Percentiles rank a stretch among this genome's conserved stretches.
Evolutionary conservation across 2,888 invertebrate genomes (phyloP).

Genomic region (Lasius platythorax): DNA sequence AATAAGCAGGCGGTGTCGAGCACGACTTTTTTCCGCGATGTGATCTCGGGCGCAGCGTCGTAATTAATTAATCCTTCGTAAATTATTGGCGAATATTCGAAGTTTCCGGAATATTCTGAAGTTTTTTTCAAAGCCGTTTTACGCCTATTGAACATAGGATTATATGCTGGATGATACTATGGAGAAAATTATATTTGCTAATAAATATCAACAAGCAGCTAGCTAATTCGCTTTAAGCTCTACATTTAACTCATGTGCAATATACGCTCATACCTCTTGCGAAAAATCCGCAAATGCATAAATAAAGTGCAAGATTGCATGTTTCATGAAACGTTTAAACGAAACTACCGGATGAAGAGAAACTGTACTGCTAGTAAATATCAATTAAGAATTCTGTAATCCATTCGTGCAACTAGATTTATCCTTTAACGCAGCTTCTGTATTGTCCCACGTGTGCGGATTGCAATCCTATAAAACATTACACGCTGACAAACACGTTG

Average conservation of each 20-base stretch:
- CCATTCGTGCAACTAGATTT: conserved; percentile 4
- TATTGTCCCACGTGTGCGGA: not conserved
- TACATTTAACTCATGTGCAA: conserved; percentile 27
- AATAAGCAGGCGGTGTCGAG: conserved; percentile 20
- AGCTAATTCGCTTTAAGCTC: conserved; percentile 47
- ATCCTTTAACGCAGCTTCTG: not conserved
- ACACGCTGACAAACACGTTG: conserved; percentile 1
- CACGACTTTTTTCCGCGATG: not conserved
- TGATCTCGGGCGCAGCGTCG: conserved; percentile 6
- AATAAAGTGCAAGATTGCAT: not conserved
- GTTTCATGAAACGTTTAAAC: conserved; percentile 15
- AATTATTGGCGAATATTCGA: conserved; percentile 14
- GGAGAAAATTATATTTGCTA: conserved; percentile 40
- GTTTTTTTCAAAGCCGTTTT: conserved; percentile 38
- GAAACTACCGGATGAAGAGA: not conserved
- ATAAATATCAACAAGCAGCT: conserved; percentile 46
- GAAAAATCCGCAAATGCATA: conserved; percentile 4
- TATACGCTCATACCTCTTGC: not conserved
- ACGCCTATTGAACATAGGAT: conserved; percentile 37
- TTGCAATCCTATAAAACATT: conserved; percentile 24
- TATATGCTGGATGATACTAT: not conserved
- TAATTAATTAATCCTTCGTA: conserved; percentile 45
- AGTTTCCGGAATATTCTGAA: conserved; percentile 4
- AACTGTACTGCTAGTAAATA: conserved; percentile 1
- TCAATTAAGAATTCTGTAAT: conserved; percentile 22